These are phyloP conservation scores for Nezara viridula DNA, from an alignment of 2,888 invertebrate genomes.

Conservation along the genomic window DNA sequence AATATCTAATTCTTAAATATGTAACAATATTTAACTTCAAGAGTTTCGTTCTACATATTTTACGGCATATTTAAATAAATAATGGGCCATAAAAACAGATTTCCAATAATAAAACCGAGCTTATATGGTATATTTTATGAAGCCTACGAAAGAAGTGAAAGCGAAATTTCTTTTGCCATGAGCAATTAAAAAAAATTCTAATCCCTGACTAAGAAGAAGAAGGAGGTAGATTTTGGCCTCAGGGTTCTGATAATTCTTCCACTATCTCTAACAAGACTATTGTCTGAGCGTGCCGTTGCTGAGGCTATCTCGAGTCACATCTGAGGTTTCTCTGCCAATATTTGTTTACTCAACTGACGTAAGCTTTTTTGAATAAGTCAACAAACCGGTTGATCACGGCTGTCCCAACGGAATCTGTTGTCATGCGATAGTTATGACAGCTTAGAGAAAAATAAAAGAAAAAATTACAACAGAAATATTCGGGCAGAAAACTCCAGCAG, in stretches of 20 bases:
- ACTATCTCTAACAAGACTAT: background rate
- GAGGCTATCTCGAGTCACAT: slow-evolving; percentile 25
- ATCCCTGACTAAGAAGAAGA: background rate
- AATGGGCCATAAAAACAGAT: background rate
- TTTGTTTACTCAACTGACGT: slow-evolving; percentile 40
- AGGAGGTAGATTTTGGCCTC: background rate
- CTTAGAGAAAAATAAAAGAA: background rate
- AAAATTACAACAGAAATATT: background rate
- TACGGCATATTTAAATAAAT: background rate
- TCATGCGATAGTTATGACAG: background rate
- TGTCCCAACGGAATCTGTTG: background rate
- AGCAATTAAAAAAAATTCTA: background rate
- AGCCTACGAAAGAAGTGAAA: background rate
- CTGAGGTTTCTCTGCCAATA: slow-evolving; percentile 19
- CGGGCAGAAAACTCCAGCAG: too few species aligned
- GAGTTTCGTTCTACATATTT: background rate
- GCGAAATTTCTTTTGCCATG: background rate
- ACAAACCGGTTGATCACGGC: background rate
- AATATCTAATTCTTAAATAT: too few species aligned
- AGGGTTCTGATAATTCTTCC: background rate
- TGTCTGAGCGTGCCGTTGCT: background rate
- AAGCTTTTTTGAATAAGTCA: background rate
- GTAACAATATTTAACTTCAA: background rate
- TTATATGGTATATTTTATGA: background rate
- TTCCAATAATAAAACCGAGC: background rate